phyloP scores from a whole-genome alignment of 2,113 vertebrate species.

The Rhodinocichla rosea region DNA sequence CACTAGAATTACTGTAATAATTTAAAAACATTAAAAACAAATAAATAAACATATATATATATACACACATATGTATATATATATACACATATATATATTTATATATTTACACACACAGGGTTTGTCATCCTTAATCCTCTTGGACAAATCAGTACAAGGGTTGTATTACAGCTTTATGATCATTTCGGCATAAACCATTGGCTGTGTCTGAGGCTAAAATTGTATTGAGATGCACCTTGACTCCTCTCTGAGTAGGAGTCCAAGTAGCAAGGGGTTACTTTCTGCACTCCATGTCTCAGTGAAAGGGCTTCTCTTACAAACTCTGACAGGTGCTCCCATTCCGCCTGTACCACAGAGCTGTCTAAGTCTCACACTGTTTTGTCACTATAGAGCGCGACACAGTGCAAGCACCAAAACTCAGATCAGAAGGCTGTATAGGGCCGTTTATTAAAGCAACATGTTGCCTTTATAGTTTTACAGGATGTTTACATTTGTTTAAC shows the following conservation, averaged over 20 bases:
- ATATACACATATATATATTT: background rate
- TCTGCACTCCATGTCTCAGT: no score
- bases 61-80: background rate
- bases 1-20: background rate
- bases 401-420: no score
- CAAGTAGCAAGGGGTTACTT: background rate
- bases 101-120: fast-evolving
- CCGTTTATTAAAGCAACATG: no score
- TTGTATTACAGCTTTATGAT: background rate
- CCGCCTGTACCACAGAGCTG: background rate
- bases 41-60: no score
- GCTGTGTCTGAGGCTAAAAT: background rate
- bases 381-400: no score
- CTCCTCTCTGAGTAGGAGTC: background rate
- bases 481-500: no score
- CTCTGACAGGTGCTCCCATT: background rate
- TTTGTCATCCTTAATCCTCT: background rate
- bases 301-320: background rate
- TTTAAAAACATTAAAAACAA: background rate
- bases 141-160: no score
- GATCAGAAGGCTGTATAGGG: no score
- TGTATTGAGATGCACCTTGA: background rate
- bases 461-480: no score
- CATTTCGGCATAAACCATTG: background rate
- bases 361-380: background rate